phyloP scores from a whole-genome alignment of 2,113 vertebrate species.

The Pagrus major region DNA sequence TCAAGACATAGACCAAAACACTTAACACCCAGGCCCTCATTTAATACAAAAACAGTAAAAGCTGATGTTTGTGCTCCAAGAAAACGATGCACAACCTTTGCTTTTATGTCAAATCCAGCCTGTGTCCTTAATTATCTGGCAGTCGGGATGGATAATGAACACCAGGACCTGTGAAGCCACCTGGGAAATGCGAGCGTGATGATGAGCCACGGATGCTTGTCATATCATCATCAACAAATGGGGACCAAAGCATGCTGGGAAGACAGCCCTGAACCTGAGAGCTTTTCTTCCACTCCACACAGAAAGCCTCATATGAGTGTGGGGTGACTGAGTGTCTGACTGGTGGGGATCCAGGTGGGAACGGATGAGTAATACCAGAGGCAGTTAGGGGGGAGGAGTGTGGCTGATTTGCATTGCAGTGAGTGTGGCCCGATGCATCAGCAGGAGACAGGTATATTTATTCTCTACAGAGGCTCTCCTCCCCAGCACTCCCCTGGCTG shows the following conservation, averaged over 20 bases:
- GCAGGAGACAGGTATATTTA: conserved; percentile 82
- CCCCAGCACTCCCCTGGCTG: conserved; percentile 73
- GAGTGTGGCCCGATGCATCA: conserved; percentile 79
- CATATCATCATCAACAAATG: conserved; percentile 45
- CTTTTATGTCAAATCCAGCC: conserved; percentile 32
- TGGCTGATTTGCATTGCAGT: conserved; percentile 79
- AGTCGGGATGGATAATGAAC: conserved; percentile 58
- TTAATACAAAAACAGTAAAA: conserved; percentile 17
- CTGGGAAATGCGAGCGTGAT: conserved; percentile 47
- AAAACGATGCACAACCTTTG: conserved; percentile 22
- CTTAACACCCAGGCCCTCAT: conserved; percentile 1
- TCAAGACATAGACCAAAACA: conserved; percentile 25
- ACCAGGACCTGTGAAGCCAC: conserved; percentile 43
- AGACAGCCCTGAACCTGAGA: conserved; percentile 28
- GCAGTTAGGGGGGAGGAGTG: conserved; percentile 61
- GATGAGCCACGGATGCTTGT: conserved; percentile 32
- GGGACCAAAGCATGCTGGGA: conserved; percentile 28
- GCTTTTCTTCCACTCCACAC: conserved; percentile 30
- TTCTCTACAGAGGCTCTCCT: conserved; percentile 79
- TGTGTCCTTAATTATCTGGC: conserved; percentile 58
- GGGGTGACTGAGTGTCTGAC: conserved; percentile 45
- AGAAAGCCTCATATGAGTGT: conserved; percentile 42
- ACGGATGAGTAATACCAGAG: conserved; percentile 68
- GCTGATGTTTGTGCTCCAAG: not conserved
- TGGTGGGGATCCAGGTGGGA: conserved; percentile 71